phyloP scores from a whole-genome alignment of 2,888 invertebrate species.

The Eupithecia inturbata region DNA sequence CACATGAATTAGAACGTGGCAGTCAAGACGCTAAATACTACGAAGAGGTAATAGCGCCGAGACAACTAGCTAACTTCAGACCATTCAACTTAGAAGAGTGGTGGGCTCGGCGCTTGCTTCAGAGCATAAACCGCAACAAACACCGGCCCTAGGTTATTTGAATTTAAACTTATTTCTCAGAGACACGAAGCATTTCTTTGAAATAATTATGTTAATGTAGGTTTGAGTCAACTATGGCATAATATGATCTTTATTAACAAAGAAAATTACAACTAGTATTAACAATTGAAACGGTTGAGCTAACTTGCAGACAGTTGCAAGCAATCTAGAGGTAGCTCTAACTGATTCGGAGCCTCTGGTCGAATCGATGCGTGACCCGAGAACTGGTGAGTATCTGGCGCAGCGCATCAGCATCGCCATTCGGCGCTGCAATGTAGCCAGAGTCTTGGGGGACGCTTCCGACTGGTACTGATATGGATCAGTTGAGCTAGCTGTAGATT shows the following conservation, averaged over 20 bases:
- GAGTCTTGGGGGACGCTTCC: background rate
- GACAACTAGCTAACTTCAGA: conserved; percentile 87
- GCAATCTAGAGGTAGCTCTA: background rate
- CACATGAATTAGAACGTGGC: conserved; percentile 82
- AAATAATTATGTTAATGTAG: background rate
- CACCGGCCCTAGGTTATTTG: conserved; percentile 64
- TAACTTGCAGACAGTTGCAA: background rate
- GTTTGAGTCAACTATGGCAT: conserved; percentile 16
- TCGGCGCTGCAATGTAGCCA: background rate
- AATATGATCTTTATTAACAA: background rate
- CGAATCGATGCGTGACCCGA: background rate
- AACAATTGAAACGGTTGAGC: background rate
- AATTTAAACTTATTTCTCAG: background rate
- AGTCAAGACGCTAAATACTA: conserved; percentile 84
- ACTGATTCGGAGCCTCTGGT: background rate
- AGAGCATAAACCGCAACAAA: conserved; percentile 85
- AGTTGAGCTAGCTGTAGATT: too few relatives aligned
- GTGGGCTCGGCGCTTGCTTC: conserved; percentile 89
- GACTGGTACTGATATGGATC: too few relatives aligned
- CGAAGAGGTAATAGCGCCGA: conserved; percentile 85
- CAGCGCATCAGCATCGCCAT: background rate
- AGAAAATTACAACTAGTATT: background rate
- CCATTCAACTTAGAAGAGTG: conserved; percentile 91
- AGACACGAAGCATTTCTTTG: conserved; percentile 8
- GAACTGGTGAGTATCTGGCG: background rate